A percentile compares a stretch with the other conserved stretches of the same genome.
Evolutionary conservation across 2,888 invertebrate species (phyloP).

Genomic region (Spodoptera picta): DNA sequence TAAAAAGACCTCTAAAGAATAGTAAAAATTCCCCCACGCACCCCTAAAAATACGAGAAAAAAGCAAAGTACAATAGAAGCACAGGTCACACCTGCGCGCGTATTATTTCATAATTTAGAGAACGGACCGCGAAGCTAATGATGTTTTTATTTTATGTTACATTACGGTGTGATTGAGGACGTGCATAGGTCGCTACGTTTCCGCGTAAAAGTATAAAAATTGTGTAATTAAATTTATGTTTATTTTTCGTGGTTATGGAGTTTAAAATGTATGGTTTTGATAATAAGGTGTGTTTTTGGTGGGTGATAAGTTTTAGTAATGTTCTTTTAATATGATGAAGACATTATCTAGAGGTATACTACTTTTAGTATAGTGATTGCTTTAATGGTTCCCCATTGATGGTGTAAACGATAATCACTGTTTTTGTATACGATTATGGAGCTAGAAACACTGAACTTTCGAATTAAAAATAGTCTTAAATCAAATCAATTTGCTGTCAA

Average conservation of each 20-base stretch:
- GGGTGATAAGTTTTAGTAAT: not conserved
- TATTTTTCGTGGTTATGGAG: conserved; percentile 24
- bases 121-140: conserved; percentile 64
- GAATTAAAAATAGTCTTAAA: too few species aligned
- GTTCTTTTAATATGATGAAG: too few species aligned
- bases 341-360: too few species aligned
- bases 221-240: conserved; percentile 47
- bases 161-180: conserved; percentile 65
- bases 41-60: conserved; percentile 61
- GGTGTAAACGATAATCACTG: too few species aligned
- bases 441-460: too few species aligned
- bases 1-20: not conserved
- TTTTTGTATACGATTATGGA: too few species aligned
- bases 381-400: too few species aligned
- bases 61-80: conserved; percentile 55
- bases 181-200: conserved; percentile 43
- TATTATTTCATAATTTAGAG: conserved; percentile 78
- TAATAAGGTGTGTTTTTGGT: not conserved
- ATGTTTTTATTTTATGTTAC: conserved; percentile 69
- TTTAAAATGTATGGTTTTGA: conserved; percentile 12
- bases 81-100: conserved; percentile 71
- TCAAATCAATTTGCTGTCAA: too few species aligned
- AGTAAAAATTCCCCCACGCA: conserved; percentile 11
- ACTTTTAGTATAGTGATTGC: too few species aligned
- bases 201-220: conserved; percentile 45